Base-by-base conservation (phyloP, 2,797 vertebrate species). In the Spinibarbus caldwelli region DNA sequence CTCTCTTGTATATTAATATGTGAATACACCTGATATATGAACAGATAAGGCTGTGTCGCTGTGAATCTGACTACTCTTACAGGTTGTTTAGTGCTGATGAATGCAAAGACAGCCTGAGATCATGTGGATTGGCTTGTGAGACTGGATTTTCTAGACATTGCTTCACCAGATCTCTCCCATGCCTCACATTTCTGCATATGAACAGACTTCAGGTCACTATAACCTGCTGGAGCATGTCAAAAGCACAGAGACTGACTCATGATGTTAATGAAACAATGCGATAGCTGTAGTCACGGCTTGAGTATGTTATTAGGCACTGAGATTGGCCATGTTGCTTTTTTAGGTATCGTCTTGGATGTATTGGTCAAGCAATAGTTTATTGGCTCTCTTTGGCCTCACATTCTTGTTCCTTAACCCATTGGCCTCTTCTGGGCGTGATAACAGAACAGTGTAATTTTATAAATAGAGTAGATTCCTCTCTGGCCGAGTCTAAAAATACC, bases 141-240 rank as follows among this genome's bases (percentile, higher is more conserved):
- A 83, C 71, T 49, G 71, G 81, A 83, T 64, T 75, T 83, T 83
- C 81, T 11, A 59, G 81, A 6, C 8, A 17, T 45, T 29, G 80
- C 52, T 76, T 3, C 54, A 82, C 17, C 21, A 19, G 8, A 9
- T 77, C 26, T 43, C 2, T 34, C 31, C 54, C 12, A 38, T 80
- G 78, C 31, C 14, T 80, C 1, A 6, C 12, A 52, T 38, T 52
- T 23, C 78, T 62, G 23, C n/a, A 4, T 21, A 3, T 59, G 52
- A 59, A 21, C 47, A 9, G 76, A 23, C 43, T 6, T 68, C 1
- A 52, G 19, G 64, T 81, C 64, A 41, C 21, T 49, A 1, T 54
- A n/a, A 70, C 47, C 45, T 26, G 31, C 31, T 6, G 26, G 9
- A 73, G 43, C 17, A 47, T 9, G 49, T 15, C 10, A 0, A 6